Evolutionary conservation across 1,140 invertebrate genomes (phyloP), one percentile per base, ranked within the genome.

Genomic region (Lasaia peninsularis): DNA sequence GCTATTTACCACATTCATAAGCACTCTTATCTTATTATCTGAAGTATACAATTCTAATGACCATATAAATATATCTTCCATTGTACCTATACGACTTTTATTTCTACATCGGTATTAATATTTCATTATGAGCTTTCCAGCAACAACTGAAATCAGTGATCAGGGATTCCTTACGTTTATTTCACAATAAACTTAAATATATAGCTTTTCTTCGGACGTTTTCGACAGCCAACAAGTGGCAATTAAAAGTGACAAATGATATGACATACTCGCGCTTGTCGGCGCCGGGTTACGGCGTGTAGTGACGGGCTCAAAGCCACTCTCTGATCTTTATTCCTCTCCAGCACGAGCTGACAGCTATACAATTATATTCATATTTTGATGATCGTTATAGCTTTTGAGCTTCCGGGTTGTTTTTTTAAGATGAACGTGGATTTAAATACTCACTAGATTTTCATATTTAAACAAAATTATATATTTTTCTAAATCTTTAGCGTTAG

Each of bases 171-270:
- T 51, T 56, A 56, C 73, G 73, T 83, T 81, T 82, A 80, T 86
- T 82, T 81, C 81, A 84, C 83, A 81, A 86, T 86, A 86, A 82
- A 86, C 70, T 79, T 75, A 60, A 86, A 85, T 86, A 86, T 84
- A 86, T 75, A 58, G 74, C 71, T 69, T 73, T 75, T 66, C 70
- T 71, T 74, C 69, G 71, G 80, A 76, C 73, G 68, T 71, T 80
- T 81, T 86, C 78, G 80, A 87, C 80, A 86, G 71, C 69, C 67
- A 75, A 77, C 81, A 85, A 82, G 75, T 78, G 78, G 81, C 83
- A 88, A 88, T 88, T 88, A 86, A 85, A 88, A 86, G 76, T 88
- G 85, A 88, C 82, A 88, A 86, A 88, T 86, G 85, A 71, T 80
- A 78, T 80, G 78, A 80, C 81, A 84, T 77, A 78, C 58, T 49